Conservation (phyloP, 2,888 invertebrate genomes). For the Leptopterna dolabrata region DNA sequence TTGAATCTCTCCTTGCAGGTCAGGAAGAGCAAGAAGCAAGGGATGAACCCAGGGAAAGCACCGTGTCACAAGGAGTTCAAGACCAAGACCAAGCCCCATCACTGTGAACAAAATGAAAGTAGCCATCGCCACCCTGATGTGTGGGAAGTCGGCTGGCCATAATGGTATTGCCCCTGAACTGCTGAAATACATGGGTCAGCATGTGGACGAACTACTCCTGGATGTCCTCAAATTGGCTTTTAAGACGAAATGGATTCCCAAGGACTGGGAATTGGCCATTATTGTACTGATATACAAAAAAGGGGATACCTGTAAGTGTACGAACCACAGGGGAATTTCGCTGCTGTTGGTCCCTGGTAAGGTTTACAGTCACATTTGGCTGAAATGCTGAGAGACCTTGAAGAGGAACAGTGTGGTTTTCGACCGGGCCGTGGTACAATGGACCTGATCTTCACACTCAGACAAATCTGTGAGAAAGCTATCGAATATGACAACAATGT, state of each 20-base stretch:
- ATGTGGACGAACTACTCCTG: constrained; percentile 29
- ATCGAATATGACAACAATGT: not conserved
- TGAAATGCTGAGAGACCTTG: not conserved
- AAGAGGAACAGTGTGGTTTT: not conserved
- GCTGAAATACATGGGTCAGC: constrained; percentile 48
- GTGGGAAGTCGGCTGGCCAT: constrained; percentile 55
- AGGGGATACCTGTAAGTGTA: constrained; percentile 47
- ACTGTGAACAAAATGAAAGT: not conserved
- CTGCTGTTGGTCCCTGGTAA: not conserved
- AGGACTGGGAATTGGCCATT: constrained; percentile 59
- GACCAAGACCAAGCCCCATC: not conserved
- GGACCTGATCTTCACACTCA: not conserved
- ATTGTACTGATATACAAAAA: constrained; percentile 28
- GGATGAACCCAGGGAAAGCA: not conserved
- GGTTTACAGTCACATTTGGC: not conserved
- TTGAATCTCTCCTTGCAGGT: not conserved
- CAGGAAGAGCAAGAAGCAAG: not conserved
- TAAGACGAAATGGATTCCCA: constrained; percentile 44
- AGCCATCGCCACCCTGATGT: not conserved
- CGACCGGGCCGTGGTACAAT: not conserved
- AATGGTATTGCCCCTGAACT: constrained; percentile 49
- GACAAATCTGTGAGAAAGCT: not conserved
- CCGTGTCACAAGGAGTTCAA: not conserved
- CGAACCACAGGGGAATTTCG: constrained; percentile 53
- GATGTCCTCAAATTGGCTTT: constrained; percentile 21